Conservation (phyloP, 1,140 invertebrate species). For the Bombus balteatus region DNA sequence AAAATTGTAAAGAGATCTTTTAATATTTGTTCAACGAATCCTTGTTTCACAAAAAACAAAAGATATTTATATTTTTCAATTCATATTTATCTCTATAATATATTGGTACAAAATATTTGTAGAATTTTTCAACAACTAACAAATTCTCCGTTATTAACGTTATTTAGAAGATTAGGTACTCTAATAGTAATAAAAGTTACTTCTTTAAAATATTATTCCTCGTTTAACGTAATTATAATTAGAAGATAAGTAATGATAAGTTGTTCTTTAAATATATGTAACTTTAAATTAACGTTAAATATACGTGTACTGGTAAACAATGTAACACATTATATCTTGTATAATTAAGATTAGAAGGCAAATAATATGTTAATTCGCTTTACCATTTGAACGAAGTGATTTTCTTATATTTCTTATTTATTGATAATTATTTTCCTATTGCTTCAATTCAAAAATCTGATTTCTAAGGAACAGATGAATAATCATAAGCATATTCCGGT, state of each 20-base stretch:
- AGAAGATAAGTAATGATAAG: neutral
- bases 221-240: neutral
- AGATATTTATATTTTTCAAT: neutral
- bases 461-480: neutral
- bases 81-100: too few relatives aligned
- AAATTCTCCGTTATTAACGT: neutral
- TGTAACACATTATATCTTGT: neutral
- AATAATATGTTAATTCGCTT: neutral
- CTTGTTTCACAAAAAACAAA: neutral
- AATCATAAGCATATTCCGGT: neutral
- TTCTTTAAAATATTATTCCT: neutral
- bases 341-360: neutral
- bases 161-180: too few relatives aligned
- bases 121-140: too few relatives aligned
- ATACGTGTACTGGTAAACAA: too few relatives aligned
- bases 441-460: neutral
- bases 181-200: too few relatives aligned
- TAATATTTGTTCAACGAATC: neutral
- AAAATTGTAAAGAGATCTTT: neutral
- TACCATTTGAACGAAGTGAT: neutral
- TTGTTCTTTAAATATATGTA: too few relatives aligned
- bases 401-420: neutral
- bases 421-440: neutral
- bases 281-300: too few relatives aligned
- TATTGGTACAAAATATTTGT: too few relatives aligned